Base-by-base conservation (phyloP, 1,140 invertebrate species). In the Melitaea cinxia region DNA sequence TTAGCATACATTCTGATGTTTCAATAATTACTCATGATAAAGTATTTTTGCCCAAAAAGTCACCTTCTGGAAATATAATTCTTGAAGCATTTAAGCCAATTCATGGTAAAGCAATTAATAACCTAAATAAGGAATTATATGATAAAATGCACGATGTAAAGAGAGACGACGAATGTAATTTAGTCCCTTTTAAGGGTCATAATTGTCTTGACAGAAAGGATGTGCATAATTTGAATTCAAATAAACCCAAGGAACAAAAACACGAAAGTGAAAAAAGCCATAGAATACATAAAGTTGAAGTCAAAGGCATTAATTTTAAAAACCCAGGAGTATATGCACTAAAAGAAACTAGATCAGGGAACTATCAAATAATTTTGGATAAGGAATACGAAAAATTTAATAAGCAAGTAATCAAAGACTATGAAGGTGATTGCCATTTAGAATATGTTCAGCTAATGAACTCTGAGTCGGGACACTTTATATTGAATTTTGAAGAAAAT, bases 321-420 rank as follows among this genome's bases (percentile, higher is more conserved):
- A 45, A 62, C 30, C 28, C 54, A 12, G 7, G 19, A 9, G 4
- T 60, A 2, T 60, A 67, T 54, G 60, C 57, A 9, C 28, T 82
- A 30, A 74, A 66, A 69, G 21, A 33, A n/a, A 80, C 75, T 10
- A 12, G 59, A 28, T 84, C 81, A 6, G 56, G 65, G 1, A 83
- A 81, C 64, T 88, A 70, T 64, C 47, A 74, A 49, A 62, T 86
- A 33, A 50, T 84, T 23, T 58, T 86, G 23, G 80, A 89, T 50
- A 84, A 83, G 70, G 85, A 88, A 72, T 85, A 73, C 66, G 80
- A 88, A 75, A 83, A 68, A 54, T 28, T 28, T 12, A 73, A 72
- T 15, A 78, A 56, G 19, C 19, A 78, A 67, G 68, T 59, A 12
- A 62, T 87, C 10, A 73, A 71, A 26, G 55, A 76, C 19, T 30